These are phyloP conservation scores for Andricus curvator DNA, from an alignment of 2,888 invertebrate species.

Conservation along the genomic window DNA sequence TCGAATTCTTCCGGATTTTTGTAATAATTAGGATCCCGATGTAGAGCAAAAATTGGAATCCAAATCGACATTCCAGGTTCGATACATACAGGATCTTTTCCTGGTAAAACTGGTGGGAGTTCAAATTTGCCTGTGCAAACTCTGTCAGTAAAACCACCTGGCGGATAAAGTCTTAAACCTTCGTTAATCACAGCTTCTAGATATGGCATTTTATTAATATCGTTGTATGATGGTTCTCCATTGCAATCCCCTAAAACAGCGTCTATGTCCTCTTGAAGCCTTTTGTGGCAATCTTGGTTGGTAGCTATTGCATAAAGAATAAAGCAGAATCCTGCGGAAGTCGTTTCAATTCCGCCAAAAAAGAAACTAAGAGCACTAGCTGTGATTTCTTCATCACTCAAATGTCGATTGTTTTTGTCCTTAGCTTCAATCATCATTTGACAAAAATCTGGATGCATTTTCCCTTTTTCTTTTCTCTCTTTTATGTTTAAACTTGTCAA, in stretches of 20 bases:
- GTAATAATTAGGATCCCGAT: slow-evolving; percentile 64
- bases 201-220: slow-evolving; percentile 78
- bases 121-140: slow-evolving; percentile 64
- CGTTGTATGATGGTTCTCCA: slow-evolving; percentile 75
- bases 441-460: neutral
- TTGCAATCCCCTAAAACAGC: slow-evolving; percentile 63
- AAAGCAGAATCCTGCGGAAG: slow-evolving; percentile 61
- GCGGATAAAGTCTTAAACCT: slow-evolving; percentile 65
- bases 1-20: slow-evolving; percentile 73
- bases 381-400: neutral
- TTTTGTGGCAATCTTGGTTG: slow-evolving; percentile 77
- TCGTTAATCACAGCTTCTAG: slow-evolving; percentile 79
- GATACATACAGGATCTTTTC: slow-evolving; percentile 63
- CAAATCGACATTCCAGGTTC: slow-evolving; percentile 65
- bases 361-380: slow-evolving; percentile 61
- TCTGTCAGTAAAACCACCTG: slow-evolving; percentile 64
- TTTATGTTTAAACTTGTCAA: slow-evolving; percentile 56
- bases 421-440: slow-evolving; percentile 9
- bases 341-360: neutral
- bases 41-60: slow-evolving; percentile 68
- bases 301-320: slow-evolving; percentile 65
- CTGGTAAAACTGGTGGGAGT: slow-evolving; percentile 65
- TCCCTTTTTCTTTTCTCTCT: slow-evolving; percentile 55
- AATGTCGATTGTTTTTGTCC: neutral
- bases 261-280: slow-evolving; percentile 71